These are phyloP conservation scores for Archilochus colubris DNA, from an alignment of 2,113 vertebrate species.

Conservation along the genomic window DNA sequence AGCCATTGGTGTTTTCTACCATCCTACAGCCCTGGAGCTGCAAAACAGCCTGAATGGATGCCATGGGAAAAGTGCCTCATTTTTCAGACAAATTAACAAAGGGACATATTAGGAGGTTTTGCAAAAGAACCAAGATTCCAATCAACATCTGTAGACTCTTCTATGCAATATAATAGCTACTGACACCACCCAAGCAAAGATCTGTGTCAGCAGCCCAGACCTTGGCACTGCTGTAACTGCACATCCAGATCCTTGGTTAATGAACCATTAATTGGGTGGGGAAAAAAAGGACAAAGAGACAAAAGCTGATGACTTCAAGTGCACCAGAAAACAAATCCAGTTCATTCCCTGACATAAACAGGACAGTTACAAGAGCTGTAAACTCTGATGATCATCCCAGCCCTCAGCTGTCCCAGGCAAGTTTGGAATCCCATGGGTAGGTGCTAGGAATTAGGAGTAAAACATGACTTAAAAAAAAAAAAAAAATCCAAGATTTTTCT, in stretches of 20 bases:
- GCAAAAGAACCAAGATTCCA: background rate
- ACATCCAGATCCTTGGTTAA: background rate
- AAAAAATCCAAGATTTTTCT: background rate
- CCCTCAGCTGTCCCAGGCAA: slow-evolving; percentile 1
- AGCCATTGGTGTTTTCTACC: slow-evolving; percentile 32
- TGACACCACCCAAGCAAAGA: background rate
- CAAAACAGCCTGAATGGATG: background rate
- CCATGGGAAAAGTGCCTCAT: background rate
- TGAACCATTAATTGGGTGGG: background rate
- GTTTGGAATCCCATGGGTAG: background rate
- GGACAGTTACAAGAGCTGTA: slow-evolving; percentile 24
- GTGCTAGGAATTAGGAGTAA: slow-evolving; percentile 9
- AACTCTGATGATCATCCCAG: too few relatives aligned
- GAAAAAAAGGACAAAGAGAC: background rate
- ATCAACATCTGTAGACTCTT: background rate
- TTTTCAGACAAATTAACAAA: background rate
- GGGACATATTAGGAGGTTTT: background rate
- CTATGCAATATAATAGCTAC: background rate
- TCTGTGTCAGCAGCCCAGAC: background rate
- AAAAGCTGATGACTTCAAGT: background rate
- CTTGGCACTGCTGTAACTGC: background rate
- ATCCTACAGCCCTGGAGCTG: background rate
- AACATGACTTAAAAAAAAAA: background rate
- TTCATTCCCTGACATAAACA: background rate
- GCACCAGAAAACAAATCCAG: background rate